Base-by-base conservation (phyloP, 1,140 invertebrate species). In the Eupristina koningsbergeri region DNA sequence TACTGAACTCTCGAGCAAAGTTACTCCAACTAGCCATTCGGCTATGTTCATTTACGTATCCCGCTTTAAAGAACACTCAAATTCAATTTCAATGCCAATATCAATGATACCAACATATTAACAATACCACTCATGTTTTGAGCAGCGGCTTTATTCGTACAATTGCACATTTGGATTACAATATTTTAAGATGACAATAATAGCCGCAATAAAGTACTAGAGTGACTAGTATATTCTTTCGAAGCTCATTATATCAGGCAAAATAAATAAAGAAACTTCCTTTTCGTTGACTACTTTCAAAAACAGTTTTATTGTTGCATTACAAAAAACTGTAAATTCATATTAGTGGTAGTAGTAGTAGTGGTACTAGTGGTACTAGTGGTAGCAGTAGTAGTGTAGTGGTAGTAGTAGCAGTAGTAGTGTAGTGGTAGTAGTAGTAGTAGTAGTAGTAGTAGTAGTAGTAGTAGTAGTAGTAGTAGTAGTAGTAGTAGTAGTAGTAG, bases 201-300 rank as follows among this genome's bases (percentile, higher is more conserved):
- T 17, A 88, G 90, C 84, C 58, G 9, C 11, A n/a, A n/a, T n/a
- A n/a, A n/a, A n/a, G n/a, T n/a, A n/a, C 31, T 19, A 26, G 26
- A n/a, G 63, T 29, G 50, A 9, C 86, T 79, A 84, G 31, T 15
- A 77, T 22, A 64, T 71, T 34, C 63, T 47, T n/a, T 78, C 39
- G 34, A 26, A 39, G 26, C 58, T n/a, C 50, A 53, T 45, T 64
- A 22, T 74, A 29, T 39, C 22, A 84, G 83, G 83, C 83, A 64
- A 47, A 64, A 64, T 79, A 3, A 84, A 84, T 80, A 80, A 84
- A 84, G 75, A 17, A 58, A 84, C 39, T 45, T 67, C 79, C 63
- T 39, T 61, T 74, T 74, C 19, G 41, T 80, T 84, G 34, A 80
- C 76, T 7, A 80, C 53, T 84, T 74, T 74, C 13, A 61, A 61